Conservation (phyloP, 2,113 vertebrate genomes). For the Quiscalus mexicanus region DNA sequence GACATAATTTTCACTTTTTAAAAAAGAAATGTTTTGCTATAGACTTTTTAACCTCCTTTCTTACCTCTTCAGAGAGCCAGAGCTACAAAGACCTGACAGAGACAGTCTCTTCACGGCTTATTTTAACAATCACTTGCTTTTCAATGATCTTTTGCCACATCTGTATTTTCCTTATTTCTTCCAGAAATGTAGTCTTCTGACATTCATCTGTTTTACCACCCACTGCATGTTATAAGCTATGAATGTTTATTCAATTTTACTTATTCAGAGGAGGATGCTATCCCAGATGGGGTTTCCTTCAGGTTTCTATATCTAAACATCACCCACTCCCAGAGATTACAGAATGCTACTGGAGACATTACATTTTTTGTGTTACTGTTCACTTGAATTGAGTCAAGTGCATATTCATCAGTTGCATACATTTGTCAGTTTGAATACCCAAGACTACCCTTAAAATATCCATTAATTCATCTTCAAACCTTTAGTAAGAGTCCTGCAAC, state of each 20-base stretch:
- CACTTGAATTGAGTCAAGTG: not conserved
- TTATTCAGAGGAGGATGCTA: not conserved
- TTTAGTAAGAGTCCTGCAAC: not conserved
- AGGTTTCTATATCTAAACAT: not conserved
- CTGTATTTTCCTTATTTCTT: not conserved
- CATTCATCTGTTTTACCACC: not conserved
- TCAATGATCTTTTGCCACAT: not conserved
- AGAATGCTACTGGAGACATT: not conserved
- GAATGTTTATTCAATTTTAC: not conserved
- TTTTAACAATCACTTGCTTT: not conserved
- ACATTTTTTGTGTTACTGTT: not conserved
- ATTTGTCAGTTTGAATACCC: not conserved
- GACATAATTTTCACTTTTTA: not conserved
- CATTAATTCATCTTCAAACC: not conserved
- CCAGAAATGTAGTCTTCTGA: not conserved
- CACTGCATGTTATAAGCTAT: not conserved
- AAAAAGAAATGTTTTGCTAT: not conserved
- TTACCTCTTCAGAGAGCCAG: not conserved
- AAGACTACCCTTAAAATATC: not conserved
- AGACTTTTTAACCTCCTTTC: not conserved
- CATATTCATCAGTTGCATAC: not conserved
- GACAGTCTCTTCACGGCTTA: not conserved
- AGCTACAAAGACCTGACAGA: not conserved
- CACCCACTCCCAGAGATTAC: not conserved
- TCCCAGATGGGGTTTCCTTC: not conserved